Conservation (phyloP, 2,113 vertebrate species). For the Siniperca knerii region DNA sequence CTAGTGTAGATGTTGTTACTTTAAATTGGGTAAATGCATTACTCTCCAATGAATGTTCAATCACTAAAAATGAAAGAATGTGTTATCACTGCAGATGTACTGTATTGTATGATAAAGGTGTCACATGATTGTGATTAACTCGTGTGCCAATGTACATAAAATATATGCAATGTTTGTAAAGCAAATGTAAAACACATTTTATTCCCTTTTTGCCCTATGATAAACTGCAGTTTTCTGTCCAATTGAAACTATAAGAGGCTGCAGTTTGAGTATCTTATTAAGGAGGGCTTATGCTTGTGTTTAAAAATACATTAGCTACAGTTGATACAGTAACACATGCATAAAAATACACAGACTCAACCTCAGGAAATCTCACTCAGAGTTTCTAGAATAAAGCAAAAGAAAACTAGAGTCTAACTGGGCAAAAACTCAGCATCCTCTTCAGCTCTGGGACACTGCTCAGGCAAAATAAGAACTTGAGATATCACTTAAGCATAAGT, state of each 20-base stretch:
- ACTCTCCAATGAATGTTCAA: background rate
- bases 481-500: background rate
- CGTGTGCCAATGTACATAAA: too few species aligned
- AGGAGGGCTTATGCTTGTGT: background rate
- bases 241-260: background rate
- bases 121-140: too few species aligned
- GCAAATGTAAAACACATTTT: background rate
- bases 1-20: background rate
- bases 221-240: background rate
- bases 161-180: background rate
- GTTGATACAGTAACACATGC: background rate
- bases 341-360: background rate
- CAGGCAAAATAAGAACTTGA: background rate
- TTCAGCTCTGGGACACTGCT: background rate
- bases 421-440: background rate
- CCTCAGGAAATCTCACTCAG: too few species aligned
- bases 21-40: background rate
- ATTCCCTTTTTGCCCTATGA: background rate
- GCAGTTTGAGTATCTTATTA: background rate
- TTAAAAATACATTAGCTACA: background rate
- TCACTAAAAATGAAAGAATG: too few species aligned
- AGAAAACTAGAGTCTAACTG: too few species aligned
- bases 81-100: too few species aligned
- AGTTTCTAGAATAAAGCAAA: too few species aligned
- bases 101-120: too few species aligned